Conservation (phyloP, 2,888 invertebrate species). For the Thelaira solivaga region DNA sequence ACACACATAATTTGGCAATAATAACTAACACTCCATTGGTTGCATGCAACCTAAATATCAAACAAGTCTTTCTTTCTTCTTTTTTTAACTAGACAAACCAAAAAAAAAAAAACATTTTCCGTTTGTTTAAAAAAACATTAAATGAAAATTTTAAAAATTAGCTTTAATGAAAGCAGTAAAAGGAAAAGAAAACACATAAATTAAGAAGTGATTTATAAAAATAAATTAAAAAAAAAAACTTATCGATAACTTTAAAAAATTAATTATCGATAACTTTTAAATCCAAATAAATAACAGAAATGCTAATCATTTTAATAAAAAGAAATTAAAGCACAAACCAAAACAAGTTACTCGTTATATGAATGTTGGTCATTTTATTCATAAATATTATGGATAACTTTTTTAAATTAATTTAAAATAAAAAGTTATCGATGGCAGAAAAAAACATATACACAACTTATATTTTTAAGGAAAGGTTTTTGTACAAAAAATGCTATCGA, state of each 20-base stretch:
- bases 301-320: too few relatives aligned
- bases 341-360: too few relatives aligned
- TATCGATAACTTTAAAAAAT: neutral
- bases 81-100: neutral
- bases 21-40: neutral
- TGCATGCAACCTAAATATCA: constrained; percentile 47
- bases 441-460: too few relatives aligned
- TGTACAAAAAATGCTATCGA: too few relatives aligned
- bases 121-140: constrained; percentile 12
- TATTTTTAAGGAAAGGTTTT: too few relatives aligned
- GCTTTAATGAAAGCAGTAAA: neutral
- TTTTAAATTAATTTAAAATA: too few relatives aligned
- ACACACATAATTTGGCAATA: neutral
- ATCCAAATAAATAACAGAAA: too few relatives aligned
- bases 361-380: too few relatives aligned
- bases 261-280: neutral
- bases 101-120: constrained; percentile 9
- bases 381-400: too few relatives aligned
- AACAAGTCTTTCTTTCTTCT: constrained; percentile 33
- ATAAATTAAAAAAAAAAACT: neutral
- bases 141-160: neutral
- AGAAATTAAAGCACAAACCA: too few relatives aligned
- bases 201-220: too few relatives aligned
- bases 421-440: too few relatives aligned
- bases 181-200: neutral